Conservation (phyloP, 2,888 invertebrate genomes). For the Watsonalla binaria region DNA sequence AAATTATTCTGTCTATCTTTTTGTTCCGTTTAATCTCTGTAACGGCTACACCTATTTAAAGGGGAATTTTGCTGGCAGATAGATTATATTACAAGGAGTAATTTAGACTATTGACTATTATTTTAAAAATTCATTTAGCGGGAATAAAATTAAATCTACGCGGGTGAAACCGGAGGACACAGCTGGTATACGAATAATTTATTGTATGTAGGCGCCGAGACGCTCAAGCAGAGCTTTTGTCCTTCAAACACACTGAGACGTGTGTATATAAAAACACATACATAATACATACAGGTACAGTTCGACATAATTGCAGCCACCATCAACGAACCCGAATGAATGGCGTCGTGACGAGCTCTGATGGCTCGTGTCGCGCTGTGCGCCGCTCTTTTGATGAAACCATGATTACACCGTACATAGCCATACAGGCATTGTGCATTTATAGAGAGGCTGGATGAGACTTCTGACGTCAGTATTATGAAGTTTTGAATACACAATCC, state of each 20-base stretch:
- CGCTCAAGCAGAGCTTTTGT: too few relatives aligned
- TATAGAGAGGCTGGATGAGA: constrained; percentile 25
- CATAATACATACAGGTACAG: constrained; percentile 16
- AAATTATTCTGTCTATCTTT: too few relatives aligned
- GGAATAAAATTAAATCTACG: too few relatives aligned
- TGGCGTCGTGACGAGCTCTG: constrained; percentile 59
- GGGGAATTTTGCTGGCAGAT: too few relatives aligned
- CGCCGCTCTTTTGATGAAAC: constrained; percentile 69
- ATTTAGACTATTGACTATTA: too few relatives aligned
- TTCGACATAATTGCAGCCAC: constrained; percentile 60
- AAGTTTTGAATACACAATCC: too few relatives aligned
- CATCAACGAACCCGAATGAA: constrained; percentile 58
- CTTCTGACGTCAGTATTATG: neutral
- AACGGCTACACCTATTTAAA: too few relatives aligned
- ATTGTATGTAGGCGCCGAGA: constrained; percentile 9
- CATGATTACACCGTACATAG: constrained; percentile 66
- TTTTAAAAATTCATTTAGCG: too few relatives aligned
- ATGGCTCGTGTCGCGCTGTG: constrained; percentile 46
- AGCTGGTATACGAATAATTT: neutral
- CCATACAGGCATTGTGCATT: constrained; percentile 27
- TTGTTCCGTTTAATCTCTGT: too few relatives aligned
- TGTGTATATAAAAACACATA: constrained; percentile 16
- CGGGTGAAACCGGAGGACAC: too few relatives aligned
- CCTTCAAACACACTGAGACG: neutral
- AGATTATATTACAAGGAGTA: too few relatives aligned